phyloP scores from a whole-genome alignment of 2,888 invertebrate species.

The Leucophenga maculata region DNA sequence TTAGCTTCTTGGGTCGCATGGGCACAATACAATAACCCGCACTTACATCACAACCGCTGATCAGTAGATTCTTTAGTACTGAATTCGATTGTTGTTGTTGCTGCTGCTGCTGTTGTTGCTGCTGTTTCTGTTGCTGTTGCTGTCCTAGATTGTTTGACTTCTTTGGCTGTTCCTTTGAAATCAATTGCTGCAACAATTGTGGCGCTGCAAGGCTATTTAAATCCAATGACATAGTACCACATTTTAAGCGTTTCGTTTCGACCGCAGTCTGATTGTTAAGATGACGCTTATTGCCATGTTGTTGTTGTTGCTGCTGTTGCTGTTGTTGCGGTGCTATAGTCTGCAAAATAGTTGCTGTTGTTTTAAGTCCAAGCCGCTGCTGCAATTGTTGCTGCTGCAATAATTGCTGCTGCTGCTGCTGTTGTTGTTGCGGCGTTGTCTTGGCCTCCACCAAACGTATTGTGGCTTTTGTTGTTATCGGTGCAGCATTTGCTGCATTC shows the following conservation, averaged over 20 bases:
- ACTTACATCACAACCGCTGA: constrained; percentile 95
- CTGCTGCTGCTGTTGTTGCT: constrained; percentile 45
- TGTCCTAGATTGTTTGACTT: constrained; percentile 52
- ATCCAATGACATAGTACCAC: constrained; percentile 53
- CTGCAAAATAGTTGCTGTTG: constrained; percentile 46
- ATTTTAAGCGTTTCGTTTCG: constrained; percentile 68
- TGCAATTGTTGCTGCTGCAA: constrained; percentile 32
- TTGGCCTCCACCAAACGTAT: constrained; percentile 63
- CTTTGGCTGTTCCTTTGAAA: constrained; percentile 72
- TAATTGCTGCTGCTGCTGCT: constrained; percentile 36
- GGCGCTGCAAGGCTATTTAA: constrained; percentile 62
- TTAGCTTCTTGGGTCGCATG: constrained; percentile 75
- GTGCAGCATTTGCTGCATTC: constrained; percentile 48
- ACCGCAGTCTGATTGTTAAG: constrained; percentile 47
- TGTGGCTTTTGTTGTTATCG: constrained; percentile 58
- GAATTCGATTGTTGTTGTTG: constrained; percentile 68
- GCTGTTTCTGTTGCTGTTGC: constrained; percentile 35
- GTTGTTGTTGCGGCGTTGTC: constrained; percentile 10
- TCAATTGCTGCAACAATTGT: constrained; percentile 77
- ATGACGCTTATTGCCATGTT: constrained; percentile 65
- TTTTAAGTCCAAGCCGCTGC: constrained; percentile 39
- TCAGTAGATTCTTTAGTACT: constrained; percentile 94
- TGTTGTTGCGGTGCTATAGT: constrained; percentile 44
- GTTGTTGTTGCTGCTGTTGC: constrained; percentile 48
- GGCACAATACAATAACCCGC: constrained; percentile 92